A percentile compares a stretch with the other conserved stretches of the same genome.
Conservation (phyloP, 2,797 vertebrate genomes). For the Thunnus albacares region DNA sequence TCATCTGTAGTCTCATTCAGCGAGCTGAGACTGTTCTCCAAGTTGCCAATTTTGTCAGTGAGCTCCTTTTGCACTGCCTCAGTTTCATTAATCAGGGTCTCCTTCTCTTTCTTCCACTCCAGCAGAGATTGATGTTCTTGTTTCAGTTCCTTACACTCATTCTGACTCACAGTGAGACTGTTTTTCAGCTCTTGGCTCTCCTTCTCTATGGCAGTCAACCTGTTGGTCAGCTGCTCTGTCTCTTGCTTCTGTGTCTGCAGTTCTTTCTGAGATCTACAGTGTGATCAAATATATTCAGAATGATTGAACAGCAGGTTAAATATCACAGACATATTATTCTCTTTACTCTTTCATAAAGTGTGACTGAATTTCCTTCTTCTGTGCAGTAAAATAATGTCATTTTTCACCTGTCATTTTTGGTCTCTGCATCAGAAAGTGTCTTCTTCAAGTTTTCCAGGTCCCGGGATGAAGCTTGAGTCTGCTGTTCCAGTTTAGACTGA, state of each 20-base stretch:
- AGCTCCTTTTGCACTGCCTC: conserved; percentile 87
- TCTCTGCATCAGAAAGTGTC: conserved; percentile 86
- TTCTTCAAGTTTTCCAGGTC: conserved; percentile 86
- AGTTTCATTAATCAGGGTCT: conserved; percentile 82
- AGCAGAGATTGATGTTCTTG: conserved; percentile 84
- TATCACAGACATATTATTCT: neutral
- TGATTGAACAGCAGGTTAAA: neutral
- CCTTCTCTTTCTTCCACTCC: conserved; percentile 89
- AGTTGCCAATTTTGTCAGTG: conserved; percentile 78
- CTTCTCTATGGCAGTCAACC: conserved; percentile 76
- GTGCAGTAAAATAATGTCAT: neutral
- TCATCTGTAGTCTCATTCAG: conserved; percentile 76
- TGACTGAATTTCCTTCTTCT: neutral
- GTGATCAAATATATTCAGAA: neutral
- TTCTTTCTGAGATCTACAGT: conserved; percentile 80
- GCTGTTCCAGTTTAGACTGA: conserved; percentile 86
- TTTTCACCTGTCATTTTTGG: conserved; percentile 81
- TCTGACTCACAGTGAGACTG: conserved; percentile 79
- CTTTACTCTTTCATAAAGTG: neutral
- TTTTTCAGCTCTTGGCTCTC: conserved; percentile 83
- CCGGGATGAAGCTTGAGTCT: conserved; percentile 77
- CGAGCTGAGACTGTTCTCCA: conserved; percentile 83
- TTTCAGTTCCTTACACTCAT: conserved; percentile 84
- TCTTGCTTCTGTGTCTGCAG: conserved; percentile 88
- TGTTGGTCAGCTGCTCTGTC: conserved; percentile 84